These are phyloP conservation scores for Parthenolecanium corni DNA, from an alignment of 2,888 invertebrate genomes.

Conservation along the genomic window DNA sequence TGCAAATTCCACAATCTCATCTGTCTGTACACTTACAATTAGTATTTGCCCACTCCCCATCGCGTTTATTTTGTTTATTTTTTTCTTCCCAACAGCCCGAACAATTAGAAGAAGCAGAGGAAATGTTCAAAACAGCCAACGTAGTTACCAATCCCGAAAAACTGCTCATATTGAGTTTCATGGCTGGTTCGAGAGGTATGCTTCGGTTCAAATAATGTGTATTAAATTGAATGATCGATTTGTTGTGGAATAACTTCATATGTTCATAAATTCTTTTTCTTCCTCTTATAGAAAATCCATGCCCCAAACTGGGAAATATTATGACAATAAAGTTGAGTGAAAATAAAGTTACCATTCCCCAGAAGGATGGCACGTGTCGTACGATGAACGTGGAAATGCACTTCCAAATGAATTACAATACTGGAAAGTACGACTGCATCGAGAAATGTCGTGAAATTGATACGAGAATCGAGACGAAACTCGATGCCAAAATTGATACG, in stretches of 20 bases:
- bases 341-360: constrained; percentile 73
- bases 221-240: neutral
- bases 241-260: no score
- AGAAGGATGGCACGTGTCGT: constrained; percentile 67
- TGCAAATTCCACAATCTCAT: neutral
- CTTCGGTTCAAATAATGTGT: neutral
- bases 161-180: constrained; percentile 92
- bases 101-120: constrained; percentile 92
- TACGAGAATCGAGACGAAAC: constrained; percentile 21
- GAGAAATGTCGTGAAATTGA: constrained; percentile 49
- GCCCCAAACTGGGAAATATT: constrained; percentile 92
- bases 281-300: constrained; percentile 68
- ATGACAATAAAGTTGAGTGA: constrained; percentile 92
- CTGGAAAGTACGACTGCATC: constrained; percentile 92
- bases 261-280: no score
- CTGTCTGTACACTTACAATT: constrained; percentile 11
- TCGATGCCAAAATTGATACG: constrained; percentile 14
- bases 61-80: constrained; percentile 35
- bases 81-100: constrained; percentile 81
- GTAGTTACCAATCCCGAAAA: constrained; percentile 93
- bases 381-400: constrained; percentile 81
- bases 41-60: constrained; percentile 5
- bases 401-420: constrained; percentile 97
- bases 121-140: constrained; percentile 93
- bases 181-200: constrained; percentile 92